Conservation (phyloP, 2,113 vertebrate genomes). For the Scophthalmus maximus region DNA sequence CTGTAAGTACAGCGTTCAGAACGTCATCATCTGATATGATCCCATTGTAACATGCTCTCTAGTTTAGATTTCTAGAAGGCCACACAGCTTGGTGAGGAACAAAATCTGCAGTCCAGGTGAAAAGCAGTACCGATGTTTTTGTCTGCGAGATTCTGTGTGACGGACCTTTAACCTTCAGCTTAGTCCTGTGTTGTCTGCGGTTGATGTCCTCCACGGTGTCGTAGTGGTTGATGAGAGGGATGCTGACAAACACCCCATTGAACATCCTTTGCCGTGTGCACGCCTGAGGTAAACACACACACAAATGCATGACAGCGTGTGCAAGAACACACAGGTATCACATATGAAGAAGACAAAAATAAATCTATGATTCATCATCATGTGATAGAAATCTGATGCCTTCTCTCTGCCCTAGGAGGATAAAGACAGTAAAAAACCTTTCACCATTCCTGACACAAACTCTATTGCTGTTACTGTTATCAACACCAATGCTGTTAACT, state of each 20-base stretch:
- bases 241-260: conserved; percentile 66
- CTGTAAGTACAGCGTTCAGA: no score
- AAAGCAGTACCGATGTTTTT: neutral
- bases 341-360: neutral
- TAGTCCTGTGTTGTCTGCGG: conserved; percentile 38
- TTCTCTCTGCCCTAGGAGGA: no score
- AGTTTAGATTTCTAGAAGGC: neutral
- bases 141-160: neutral
- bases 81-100: neutral
- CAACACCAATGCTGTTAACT: no score
- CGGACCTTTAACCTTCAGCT: conserved; percentile 67
- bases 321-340: neutral
- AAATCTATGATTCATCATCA: no score
- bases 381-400: no score
- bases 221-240: conserved; percentile 73
- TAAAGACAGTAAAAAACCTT: no score
- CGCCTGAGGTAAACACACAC: conserved; percentile 55
- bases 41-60: no score
- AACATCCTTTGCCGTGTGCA: conserved; percentile 79
- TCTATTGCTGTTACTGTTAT: no score
- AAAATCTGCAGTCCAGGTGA: neutral
- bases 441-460: no score
- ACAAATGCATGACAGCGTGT: neutral
- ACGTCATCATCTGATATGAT: no score
- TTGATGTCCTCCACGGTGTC: conserved; percentile 70